Evolutionary conservation across 2,888 invertebrate genomes (phyloP).

Genomic region (Isotomurus palustris): DNA sequence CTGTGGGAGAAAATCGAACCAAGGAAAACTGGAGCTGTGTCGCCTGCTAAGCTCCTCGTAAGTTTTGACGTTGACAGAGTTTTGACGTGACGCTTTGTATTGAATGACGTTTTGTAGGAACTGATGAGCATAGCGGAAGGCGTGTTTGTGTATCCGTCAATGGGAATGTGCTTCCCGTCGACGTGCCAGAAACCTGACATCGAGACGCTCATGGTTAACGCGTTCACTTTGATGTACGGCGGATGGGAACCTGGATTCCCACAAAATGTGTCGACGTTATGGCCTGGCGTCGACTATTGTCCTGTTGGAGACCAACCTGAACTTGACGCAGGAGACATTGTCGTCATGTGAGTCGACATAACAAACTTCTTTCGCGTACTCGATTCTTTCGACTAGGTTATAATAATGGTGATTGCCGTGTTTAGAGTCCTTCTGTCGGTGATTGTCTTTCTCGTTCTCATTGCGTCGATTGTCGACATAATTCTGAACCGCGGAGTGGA

Average conservation of each 20-base stretch:
- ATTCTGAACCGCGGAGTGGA: slow-evolving; percentile 18
- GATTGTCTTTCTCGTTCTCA: slow-evolving; percentile 7
- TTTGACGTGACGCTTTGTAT: neutral
- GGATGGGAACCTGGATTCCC: too few relatives aligned
- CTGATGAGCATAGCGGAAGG: neutral
- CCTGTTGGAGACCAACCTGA: slow-evolving; percentile 45
- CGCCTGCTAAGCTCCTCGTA: slow-evolving; percentile 14
- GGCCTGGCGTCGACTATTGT: slow-evolving; percentile 30
- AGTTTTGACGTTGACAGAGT: neutral
- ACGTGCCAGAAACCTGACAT: slow-evolving; percentile 50
- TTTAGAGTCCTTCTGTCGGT: slow-evolving; percentile 16
- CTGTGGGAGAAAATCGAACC: neutral
- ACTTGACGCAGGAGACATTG: slow-evolving; percentile 45
- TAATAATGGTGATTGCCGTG: neutral
- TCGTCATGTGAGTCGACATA: slow-evolving; percentile 47
- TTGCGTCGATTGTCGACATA: slow-evolving; percentile 13
- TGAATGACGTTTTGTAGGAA: neutral
- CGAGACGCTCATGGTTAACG: slow-evolving; percentile 48
- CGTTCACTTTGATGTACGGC: slow-evolving; percentile 35
- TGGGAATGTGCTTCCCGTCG: slow-evolving; percentile 49
- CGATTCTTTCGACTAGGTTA: neutral
- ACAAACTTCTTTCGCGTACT: neutral
- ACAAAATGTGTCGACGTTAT: neutral
- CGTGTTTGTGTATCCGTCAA: slow-evolving; percentile 16
- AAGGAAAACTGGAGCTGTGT: slow-evolving; percentile 5